Evolutionary conservation across 2,888 invertebrate genomes (phyloP), one percentile per base, ranked within the genome.

Genomic region (Drosophila longiperda): DNA sequence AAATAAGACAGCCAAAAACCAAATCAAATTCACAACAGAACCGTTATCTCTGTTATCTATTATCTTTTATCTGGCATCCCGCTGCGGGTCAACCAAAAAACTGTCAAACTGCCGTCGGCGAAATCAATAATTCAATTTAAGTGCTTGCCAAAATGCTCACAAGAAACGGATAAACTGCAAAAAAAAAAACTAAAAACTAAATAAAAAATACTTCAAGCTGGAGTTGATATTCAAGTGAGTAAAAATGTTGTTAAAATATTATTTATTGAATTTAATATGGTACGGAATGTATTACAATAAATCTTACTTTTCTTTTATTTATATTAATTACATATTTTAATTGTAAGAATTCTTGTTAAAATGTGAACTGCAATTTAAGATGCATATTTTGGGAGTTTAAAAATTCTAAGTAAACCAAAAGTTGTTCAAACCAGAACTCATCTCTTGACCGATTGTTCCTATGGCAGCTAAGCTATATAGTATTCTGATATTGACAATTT

Each of bases 121-220:
- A 45, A 45, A 23, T 29, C 20, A 12, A 15, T 50, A 60, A 54
- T 48, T 23, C 32, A 63, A 38, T 45, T 23, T 59, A 59, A 64
- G 36, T 54, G 54, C 11, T 26, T 59, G 9, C 34, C 6, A 45
- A 73, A 29, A 66, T 65, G 50, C 34, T 9, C 45, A 8, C 38
- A n/a, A 52, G 55, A 40, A 54, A 26, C 42, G 72, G 48, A 72
- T 64, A 72, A 34, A n/a, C 58, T n/a, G 3, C 17, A 45, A 73
- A 34, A 23, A 23, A 23, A 23, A 23, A 58, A 29, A 17, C 34
- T 34, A 26, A 15, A 23, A 15, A 15, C 23, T 0, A 23, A 23
- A 8, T 4, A 15, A 15, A 4, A 45, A 29, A 29, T 6, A 45
- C 23, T 26, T 33, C 32, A 38, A n/a, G n/a, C 20, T 62, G 17